phyloP scores from a whole-genome alignment of 2,797 vertebrate species.

The Malacoraja senta region DNA sequence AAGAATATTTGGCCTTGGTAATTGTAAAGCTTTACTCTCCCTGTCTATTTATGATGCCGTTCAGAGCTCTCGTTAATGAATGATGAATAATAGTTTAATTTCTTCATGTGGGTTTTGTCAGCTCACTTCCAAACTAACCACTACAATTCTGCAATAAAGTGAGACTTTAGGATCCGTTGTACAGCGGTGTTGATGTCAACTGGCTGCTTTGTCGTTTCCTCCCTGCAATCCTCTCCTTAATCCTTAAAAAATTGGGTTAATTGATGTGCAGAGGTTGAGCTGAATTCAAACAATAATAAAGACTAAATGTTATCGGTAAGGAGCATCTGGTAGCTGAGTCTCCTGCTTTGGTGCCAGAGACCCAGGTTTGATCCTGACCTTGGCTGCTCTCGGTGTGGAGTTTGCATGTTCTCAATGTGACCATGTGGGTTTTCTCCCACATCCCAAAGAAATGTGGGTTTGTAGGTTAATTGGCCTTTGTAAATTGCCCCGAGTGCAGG shows the following conservation, averaged over 20 bases:
- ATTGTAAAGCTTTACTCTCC: neutral
- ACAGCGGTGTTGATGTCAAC: neutral
- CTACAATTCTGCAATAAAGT: neutral
- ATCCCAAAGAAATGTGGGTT: too few relatives aligned
- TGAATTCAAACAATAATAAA: neutral
- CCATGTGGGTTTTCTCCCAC: too few relatives aligned
- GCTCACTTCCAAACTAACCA: neutral
- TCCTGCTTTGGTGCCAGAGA: too few relatives aligned
- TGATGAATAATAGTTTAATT: too few relatives aligned
- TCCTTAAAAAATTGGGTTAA: too few relatives aligned
- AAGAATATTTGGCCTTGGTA: neutral
- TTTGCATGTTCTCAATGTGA: too few relatives aligned
- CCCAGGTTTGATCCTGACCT: too few relatives aligned
- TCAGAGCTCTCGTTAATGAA: too few relatives aligned
- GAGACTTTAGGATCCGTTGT: neutral
- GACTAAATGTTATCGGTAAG: neutral
- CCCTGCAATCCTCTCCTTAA: accelerated
- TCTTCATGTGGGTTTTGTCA: neutral
- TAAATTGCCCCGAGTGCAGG: too few relatives aligned
- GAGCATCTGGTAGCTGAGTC: too few relatives aligned
- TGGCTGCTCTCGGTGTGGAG: too few relatives aligned
- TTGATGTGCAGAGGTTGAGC: neutral
- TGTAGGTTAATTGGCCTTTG: too few relatives aligned
- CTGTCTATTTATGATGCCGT: neutral
- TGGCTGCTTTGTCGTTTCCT: neutral